Evolutionary conservation across 2,113 vertebrate genomes (phyloP), one percentile per base, ranked within the genome.

Genomic region (Cryptotis parvus): DNA sequence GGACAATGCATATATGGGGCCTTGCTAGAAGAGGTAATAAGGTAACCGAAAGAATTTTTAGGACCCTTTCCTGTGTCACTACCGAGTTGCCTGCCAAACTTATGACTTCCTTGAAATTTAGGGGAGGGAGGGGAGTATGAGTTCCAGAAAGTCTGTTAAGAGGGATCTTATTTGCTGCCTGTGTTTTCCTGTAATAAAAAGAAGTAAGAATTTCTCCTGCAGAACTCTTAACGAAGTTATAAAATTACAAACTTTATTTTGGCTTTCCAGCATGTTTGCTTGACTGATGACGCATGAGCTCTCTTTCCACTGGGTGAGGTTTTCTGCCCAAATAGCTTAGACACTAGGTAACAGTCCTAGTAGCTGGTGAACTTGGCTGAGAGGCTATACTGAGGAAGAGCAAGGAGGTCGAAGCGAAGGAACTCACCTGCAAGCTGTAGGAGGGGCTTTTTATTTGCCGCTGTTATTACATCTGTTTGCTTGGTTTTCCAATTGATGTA

Each of bases 191-290:
- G 86, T 41, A 93, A n/a, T n/a, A n/a, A n/a, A n/a, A n/a, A n/a
- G n/a, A 6, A 96, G 87, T 16, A 33, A 33, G 90, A 22, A 10
- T 61, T 31, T 78, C 74, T 45, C 41, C 22, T 37, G n/a, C 52
- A 89, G 86, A 27, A 83, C 69, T 33, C 84, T 33, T 79, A 49
- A 72, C 58, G n/a, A n/a, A 91, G 69, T 75, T 84, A 93, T 70
- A 84, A 72, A 94, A 90, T 90, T 69, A 73, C 41, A 86, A 26
- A 33, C 87, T 12, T 69, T 84, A 94, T 94, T 91, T n/a, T n/a
- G n/a, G n/a, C n/a, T n/a, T n/a, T n/a, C n/a, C n/a, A n/a, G n/a
- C n/a, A n/a, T n/a, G n/a, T n/a, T n/a, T 75, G 22, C 22, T 27
- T 41, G 82, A 49, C 81, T 61, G 63, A 63, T 93, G 92, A 95